These are phyloP conservation scores for Pelobates cultripes DNA, from an alignment of 2,797 vertebrate species.

Conservation along the genomic window DNA sequence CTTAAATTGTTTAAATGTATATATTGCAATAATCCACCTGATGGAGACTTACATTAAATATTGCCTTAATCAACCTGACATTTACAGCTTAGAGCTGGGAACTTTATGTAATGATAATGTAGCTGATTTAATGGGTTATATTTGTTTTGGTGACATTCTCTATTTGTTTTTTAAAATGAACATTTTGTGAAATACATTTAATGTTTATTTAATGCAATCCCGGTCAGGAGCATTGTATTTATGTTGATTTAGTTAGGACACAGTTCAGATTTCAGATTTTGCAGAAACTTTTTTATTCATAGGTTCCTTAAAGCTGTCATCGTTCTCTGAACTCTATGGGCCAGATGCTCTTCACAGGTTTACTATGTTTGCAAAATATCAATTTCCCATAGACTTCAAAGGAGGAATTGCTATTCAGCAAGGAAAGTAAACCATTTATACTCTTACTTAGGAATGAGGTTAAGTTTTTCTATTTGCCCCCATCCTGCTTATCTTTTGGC, in stretches of 20 bases:
- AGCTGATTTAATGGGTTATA: not conserved
- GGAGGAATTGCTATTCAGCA: too few relatives aligned
- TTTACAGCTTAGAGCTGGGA: too few relatives aligned
- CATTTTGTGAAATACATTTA: constrained; percentile 41
- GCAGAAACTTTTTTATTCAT: not conserved
- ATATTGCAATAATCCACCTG: too few relatives aligned
- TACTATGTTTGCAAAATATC: too few relatives aligned
- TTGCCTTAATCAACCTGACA: not conserved
- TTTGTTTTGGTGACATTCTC: constrained; percentile 19
- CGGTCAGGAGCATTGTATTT: constrained; percentile 8
- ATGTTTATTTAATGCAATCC: constrained; percentile 39
- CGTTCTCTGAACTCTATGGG: not conserved
- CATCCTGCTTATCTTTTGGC: too few relatives aligned
- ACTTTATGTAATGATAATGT: not conserved
- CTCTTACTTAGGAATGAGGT: too few relatives aligned
- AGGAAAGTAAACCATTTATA: too few relatives aligned
- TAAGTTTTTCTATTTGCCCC: too few relatives aligned
- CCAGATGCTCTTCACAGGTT: too few relatives aligned
- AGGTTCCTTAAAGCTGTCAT: not conserved
- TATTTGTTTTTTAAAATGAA: constrained; percentile 20
- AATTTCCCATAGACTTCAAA: too few relatives aligned
- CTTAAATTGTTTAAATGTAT: too few relatives aligned
- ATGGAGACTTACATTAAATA: not conserved
- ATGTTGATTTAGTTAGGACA: constrained; percentile 36
- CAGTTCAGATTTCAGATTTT: constrained; percentile 5